Evolutionary conservation across 2,888 invertebrate genomes (phyloP).

Genomic region (Crossocerus cetratus): DNA sequence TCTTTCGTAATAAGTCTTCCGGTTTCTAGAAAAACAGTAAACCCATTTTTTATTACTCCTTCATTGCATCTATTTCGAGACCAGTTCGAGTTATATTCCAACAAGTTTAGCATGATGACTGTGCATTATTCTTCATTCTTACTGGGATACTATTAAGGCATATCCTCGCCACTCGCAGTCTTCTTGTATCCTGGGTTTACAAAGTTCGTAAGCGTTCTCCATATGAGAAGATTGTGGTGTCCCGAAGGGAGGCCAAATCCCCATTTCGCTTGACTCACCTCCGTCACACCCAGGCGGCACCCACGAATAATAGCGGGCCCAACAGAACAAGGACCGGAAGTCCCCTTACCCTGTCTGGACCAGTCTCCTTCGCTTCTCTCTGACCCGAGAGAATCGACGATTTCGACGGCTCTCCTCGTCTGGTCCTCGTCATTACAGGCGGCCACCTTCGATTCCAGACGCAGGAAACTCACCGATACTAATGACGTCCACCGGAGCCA

Average conservation of each 20-base stretch:
- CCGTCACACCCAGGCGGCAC: conserved; percentile 71
- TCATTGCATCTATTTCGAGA: too few relatives aligned
- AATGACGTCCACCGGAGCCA: conserved; percentile 73
- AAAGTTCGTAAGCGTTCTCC: background rate
- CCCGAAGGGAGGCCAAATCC: conserved; percentile 48
- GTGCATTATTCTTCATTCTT: too few relatives aligned
- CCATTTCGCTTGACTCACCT: conserved; percentile 39
- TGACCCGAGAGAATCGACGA: conserved; percentile 55
- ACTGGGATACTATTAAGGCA: too few relatives aligned
- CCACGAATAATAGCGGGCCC: conserved; percentile 64
- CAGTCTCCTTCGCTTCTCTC: conserved; percentile 42
- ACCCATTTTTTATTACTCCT: too few relatives aligned
- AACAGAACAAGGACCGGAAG: conserved; percentile 63
- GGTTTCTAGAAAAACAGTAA: too few relatives aligned
- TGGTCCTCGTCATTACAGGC: conserved; percentile 15
- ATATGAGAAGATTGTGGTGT: conserved; percentile 18
- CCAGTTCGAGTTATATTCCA: too few relatives aligned
- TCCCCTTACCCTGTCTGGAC: conserved; percentile 54
- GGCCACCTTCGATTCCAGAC: conserved; percentile 67
- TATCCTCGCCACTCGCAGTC: too few relatives aligned
- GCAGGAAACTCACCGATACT: conserved; percentile 59
- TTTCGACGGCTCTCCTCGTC: conserved; percentile 54
- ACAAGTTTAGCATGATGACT: too few relatives aligned
- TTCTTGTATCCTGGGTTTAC: too few relatives aligned
- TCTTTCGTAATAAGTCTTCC: too few relatives aligned